phyloP scores from a whole-genome alignment of 1,140 invertebrate genomes.

The Callitettix versicolor region DNA sequence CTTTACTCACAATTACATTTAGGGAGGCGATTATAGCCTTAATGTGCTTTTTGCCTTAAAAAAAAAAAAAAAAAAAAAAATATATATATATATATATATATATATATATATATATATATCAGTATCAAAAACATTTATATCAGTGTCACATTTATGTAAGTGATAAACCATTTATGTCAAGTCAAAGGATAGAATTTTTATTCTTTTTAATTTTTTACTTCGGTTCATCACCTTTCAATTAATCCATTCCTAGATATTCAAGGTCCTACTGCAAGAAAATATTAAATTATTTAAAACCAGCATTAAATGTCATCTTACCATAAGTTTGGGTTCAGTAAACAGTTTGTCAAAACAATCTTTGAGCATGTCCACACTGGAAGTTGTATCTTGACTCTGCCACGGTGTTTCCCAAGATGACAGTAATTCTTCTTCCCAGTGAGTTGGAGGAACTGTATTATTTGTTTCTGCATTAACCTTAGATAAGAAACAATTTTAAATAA shows the following conservation, averaged over 20 bases:
- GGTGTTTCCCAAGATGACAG: constrained; percentile 29
- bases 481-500: too few species aligned
- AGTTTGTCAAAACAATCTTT: constrained; percentile 57
- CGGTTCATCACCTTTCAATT: too few species aligned
- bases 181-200: neutral
- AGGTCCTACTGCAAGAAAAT: neutral
- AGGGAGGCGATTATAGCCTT: too few species aligned
- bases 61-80: too few species aligned
- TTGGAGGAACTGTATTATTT: neutral
- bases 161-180: too few species aligned
- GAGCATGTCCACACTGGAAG: constrained; percentile 45
- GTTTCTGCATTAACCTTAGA: too few species aligned
- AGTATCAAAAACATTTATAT: too few species aligned
- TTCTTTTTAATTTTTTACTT: neutral
- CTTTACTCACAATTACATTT: too few species aligned
- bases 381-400: constrained; percentile 7
- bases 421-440: constrained; percentile 34
- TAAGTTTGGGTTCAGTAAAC: constrained; percentile 46
- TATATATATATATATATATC: too few species aligned
- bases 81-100: too few species aligned
- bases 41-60: too few species aligned
- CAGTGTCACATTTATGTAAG: too few species aligned
- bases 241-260: neutral
- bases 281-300: constrained; percentile 32
- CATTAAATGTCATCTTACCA: constrained; percentile 30